phyloP scores from a whole-genome alignment of 2,113 vertebrate genomes.

The Microtus oregoni region DNA sequence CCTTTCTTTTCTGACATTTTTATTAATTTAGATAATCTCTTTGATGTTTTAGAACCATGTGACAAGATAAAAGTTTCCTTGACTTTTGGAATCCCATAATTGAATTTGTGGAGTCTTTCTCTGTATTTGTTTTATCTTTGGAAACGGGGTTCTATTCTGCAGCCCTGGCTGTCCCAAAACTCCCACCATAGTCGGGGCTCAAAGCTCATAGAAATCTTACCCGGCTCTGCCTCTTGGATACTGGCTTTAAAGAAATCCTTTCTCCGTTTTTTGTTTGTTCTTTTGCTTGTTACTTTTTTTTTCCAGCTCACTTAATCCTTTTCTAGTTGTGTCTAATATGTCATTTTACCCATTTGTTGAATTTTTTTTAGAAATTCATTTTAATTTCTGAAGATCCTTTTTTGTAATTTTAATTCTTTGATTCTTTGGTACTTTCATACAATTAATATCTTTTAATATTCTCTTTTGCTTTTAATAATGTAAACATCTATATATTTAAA shows the following conservation, averaged over 20 bases:
- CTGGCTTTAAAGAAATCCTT: neutral
- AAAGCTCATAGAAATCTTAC: neutral
- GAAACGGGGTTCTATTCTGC: neutral
- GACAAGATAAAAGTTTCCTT: neutral
- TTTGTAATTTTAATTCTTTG: neutral
- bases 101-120: neutral
- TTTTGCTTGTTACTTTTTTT: neutral
- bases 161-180: neutral
- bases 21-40: neutral
- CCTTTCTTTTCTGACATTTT: neutral
- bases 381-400: constrained; percentile 23
- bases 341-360: neutral
- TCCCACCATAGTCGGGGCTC: neutral
- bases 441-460: neutral
- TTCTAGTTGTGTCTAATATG: constrained; percentile 16
- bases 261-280: neutral
- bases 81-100: neutral
- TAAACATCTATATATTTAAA: neutral
- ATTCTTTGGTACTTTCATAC: neutral
- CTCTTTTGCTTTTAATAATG: constrained; percentile 10
- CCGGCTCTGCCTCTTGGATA: neutral
- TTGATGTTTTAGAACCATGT: neutral
- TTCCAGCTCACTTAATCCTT: neutral
- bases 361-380: neutral
- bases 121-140: neutral